These are phyloP conservation scores for Jordanella pulchra DNA, from an alignment of 2,797 vertebrate genomes.

Conservation along the genomic window DNA sequence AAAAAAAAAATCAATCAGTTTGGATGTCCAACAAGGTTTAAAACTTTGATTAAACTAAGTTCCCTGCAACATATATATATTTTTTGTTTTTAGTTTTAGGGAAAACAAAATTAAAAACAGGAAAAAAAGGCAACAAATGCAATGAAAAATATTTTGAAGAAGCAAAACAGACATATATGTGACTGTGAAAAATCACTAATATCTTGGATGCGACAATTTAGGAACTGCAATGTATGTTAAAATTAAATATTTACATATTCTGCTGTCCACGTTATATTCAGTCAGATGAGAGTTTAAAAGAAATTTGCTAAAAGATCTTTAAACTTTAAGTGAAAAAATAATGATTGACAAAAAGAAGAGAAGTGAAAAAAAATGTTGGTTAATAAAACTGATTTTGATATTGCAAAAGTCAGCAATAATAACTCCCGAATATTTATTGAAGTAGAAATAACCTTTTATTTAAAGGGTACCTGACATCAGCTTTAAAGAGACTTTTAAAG, in stretches of 20 bases:
- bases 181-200: neutral
- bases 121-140: neutral
- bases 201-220: neutral
- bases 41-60: neutral
- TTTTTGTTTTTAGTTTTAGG: neutral
- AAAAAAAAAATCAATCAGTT: too few species aligned
- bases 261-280: neutral
- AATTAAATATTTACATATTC: neutral
- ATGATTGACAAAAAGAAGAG: neutral
- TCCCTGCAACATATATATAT: neutral
- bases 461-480: slow-evolving; percentile 2
- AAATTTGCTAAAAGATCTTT: neutral
- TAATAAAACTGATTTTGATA: neutral
- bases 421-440: neutral
- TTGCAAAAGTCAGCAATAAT: neutral
- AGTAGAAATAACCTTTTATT: neutral
- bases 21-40: neutral
- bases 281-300: neutral
- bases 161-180: neutral
- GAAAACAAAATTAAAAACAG: neutral
- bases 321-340: neutral
- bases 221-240: neutral
- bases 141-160: neutral
- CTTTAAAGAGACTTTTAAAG: slow-evolving; percentile 4
- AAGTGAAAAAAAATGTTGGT: neutral